Evolutionary conservation across 2,113 vertebrate genomes (phyloP).

Genomic region (Corynorhinus townsendii): DNA sequence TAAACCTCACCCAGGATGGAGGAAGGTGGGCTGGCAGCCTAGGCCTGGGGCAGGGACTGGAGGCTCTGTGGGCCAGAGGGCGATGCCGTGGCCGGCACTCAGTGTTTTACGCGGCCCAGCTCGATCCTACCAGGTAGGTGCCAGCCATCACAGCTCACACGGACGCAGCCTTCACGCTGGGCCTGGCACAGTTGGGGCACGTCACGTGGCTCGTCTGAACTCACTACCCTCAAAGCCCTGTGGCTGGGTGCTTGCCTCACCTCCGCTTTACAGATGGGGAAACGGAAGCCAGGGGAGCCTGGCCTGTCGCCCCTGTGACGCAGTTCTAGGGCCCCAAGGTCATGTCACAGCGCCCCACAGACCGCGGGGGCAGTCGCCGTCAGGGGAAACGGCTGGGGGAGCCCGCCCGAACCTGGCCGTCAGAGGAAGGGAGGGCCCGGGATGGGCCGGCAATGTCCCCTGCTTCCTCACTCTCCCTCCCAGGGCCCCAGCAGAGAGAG

Average conservation of each 20-base stretch:
- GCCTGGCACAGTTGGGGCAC: not conserved
- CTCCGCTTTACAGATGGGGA: not conserved
- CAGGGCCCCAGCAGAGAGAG: not conserved
- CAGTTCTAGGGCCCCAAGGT: not conserved
- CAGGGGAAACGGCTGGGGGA: constrained; percentile 19
- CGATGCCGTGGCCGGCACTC: accelerated
- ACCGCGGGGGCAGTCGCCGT: not conserved
- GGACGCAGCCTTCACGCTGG: not conserved
- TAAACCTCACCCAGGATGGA: not conserved
- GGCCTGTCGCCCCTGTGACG: not conserved
- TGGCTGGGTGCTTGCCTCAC: not conserved
- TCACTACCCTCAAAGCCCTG: not conserved
- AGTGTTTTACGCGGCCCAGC: not conserved
- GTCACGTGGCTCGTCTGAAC: not conserved
- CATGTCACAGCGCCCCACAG: not conserved
- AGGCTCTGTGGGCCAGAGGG: not conserved
- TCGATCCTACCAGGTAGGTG: not conserved
- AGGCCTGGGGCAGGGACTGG: not conserved
- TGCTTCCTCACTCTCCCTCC: not conserved
- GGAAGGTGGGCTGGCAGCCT: not conserved
- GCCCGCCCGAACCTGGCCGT: not conserved
- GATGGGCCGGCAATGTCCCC: not conserved
- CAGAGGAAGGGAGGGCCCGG: not conserved
- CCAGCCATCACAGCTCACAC: not conserved
- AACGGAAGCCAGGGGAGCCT: not conserved